Evolutionary conservation across 1,140 invertebrate genomes (phyloP).

Genomic region (Oedothorax gibbosus): DNA sequence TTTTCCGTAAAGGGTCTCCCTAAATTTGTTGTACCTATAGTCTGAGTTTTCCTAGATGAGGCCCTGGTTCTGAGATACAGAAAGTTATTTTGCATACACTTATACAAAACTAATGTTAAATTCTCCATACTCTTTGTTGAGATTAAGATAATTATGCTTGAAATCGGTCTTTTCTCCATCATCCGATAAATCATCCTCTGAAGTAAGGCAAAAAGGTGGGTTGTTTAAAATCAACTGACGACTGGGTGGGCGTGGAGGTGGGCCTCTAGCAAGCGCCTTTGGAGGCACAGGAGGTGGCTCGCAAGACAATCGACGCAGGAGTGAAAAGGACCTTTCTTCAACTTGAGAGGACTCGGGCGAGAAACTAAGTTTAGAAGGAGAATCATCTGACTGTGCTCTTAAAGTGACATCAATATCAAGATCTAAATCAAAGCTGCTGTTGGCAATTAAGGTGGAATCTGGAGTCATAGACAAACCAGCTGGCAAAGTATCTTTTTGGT

Average conservation of each 20-base stretch:
- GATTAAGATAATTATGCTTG: conserved; percentile 34
- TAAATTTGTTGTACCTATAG: too few species aligned
- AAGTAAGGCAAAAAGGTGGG: conserved; percentile 44
- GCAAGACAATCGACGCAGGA: conserved; percentile 44
- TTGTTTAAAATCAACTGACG: conserved; percentile 45
- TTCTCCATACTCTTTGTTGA: conserved; percentile 51
- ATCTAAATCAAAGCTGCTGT: conserved; percentile 57
- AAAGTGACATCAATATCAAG: conserved; percentile 56
- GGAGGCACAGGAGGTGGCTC: conserved; percentile 61
- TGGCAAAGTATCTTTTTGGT: conserved; percentile 23
- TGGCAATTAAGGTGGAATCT: conserved; percentile 50
- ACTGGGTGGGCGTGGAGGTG: conserved; percentile 59
- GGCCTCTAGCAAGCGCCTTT: conserved; percentile 55
- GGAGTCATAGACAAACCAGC: conserved; percentile 31
- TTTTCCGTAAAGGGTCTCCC: too few species aligned
- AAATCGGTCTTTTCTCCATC: conserved; percentile 30
- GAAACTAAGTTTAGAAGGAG: conserved; percentile 28
- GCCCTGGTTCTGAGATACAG: neutral
- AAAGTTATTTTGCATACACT: neutral
- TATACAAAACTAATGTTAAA: conserved; percentile 61
- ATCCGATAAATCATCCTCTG: conserved; percentile 47
- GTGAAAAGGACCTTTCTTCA: conserved; percentile 41
- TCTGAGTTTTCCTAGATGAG: too few species aligned
- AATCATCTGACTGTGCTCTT: conserved; percentile 53
- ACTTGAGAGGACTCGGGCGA: conserved; percentile 12